Evolutionary conservation across 2,113 vertebrate genomes (phyloP), one percentile per base, ranked within the genome.

Genomic region (Seriola quinqueradiata): DNA sequence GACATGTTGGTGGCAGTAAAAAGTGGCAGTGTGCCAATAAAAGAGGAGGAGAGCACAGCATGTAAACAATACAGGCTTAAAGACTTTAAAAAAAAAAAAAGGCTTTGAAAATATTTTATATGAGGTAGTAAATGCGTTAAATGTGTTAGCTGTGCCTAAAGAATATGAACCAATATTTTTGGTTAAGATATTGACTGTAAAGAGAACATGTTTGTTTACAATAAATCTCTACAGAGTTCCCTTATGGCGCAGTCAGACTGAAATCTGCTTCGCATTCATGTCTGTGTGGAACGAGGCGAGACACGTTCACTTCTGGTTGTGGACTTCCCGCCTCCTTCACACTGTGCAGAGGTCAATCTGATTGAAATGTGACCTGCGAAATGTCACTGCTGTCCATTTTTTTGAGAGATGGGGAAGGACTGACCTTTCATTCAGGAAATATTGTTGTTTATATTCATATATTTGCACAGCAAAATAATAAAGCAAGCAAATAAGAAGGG

Each of bases 61-160:
- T 25, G 10, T 57, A 57, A 57, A 57, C n/a, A 63, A 36, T 1
- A 21, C 32, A 21, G 17, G 60, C 16, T 60, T 38, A 4, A 38
- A 63, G 34, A 63, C 11, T n/a, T 11, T 2, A 0, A 0, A 2
- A 28, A 21, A 21, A 23, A 55, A 55, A 55, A 23, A 57, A 55
- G 52, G 21, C 21, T 25, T 25, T 23, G n/a, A 25, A 63, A 38
- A 21, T 21, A 21, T 12, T 28, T 16, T 8, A 58, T 2, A 38
- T 63, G 73, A 81, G 74, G 78, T 81, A 77, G 78, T 32, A 55
- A 64, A 40, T 40, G 32, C n/a, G 36, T 55, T 38, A 1, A 25
- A 16, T 40, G 11, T 42, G 38, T 60, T 36, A 17, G 50, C 32
- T 63, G 28, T 2, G 3, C 16, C 5, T 21, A n/a, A 3, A 75